Evolutionary conservation across 2,113 vertebrate genomes (phyloP).

Genomic region (Psittacara wagleri): DNA sequence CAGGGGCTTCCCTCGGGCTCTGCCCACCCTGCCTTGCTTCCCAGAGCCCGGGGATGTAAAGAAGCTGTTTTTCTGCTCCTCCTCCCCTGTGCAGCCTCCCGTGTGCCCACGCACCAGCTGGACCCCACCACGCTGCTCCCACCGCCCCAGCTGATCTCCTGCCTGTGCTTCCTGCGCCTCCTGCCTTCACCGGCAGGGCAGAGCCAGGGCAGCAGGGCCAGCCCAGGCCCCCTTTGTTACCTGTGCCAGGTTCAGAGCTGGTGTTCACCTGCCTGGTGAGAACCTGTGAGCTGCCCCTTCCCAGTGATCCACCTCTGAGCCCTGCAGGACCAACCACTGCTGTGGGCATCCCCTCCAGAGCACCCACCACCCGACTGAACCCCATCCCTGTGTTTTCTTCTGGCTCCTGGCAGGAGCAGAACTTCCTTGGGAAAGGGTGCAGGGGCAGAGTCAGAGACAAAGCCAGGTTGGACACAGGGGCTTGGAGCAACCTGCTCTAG

Average conservation of each 20-base stretch:
- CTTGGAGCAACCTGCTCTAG: not conserved
- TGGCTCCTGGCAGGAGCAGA: not conserved
- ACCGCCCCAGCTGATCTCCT: conserved; percentile 5
- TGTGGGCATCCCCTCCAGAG: not conserved
- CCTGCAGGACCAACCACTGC: fast-evolving
- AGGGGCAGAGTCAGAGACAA: not conserved
- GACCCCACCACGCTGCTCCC: conserved; percentile 30
- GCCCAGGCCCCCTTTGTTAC: not conserved
- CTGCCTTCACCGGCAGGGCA: not conserved
- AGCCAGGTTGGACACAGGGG: not conserved
- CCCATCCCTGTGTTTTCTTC: not conserved
- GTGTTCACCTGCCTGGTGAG: not conserved
- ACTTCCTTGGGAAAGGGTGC: not conserved
- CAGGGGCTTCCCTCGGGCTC: not conserved
- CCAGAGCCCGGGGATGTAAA: not conserved
- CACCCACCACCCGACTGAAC: too few relatives aligned
- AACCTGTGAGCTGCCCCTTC: not conserved
- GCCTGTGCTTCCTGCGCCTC: not conserved
- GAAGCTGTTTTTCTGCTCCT: not conserved
- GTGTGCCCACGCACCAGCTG: conserved; percentile 56
- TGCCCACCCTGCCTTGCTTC: not conserved
- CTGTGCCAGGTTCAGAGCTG: not conserved
- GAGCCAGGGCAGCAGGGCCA: not conserved
- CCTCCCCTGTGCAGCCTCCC: not conserved
- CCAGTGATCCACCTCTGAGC: not conserved